Evolutionary conservation across 2,888 invertebrate species (phyloP), one percentile per base, ranked within the genome.

Genomic region (Mesoligia furuncula): DNA sequence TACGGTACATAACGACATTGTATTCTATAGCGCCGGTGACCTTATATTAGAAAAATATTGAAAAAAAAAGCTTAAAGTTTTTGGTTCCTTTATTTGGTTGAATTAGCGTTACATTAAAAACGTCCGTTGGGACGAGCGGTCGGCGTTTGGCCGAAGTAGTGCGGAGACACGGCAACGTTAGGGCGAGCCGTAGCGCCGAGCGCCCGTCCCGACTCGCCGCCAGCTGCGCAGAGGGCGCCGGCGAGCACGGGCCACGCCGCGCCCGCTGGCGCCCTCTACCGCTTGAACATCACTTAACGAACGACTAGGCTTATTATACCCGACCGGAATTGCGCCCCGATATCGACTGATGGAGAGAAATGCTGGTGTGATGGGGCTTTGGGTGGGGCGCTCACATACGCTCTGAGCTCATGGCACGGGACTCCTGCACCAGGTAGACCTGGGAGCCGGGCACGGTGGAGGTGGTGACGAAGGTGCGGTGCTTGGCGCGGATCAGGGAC

Each of bases 401-500:
- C 93, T 96, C 96, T 87, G 96, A 90, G 96, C 96, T 96, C 93
- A 97, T 96, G 92, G 97, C 97, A 93, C 97, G 98, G 95, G 98
- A 98, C 97, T 98, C 98, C 97, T 98, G 98, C 90, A 99, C 98
- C 95, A 99, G 97, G 97, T 98, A 98, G 92, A 99, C 98, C 97
- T 98, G 98, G 93, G 98, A 98, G 92, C 99, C 99, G 96, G 99
- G 99, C 92, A 99, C 98, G 91, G 98, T 98, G 95, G 98, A 98
- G 95, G 99, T 99, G 97, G 99, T 99, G 93, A 99, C 99, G 97
- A 99, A 99, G 95, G 99, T 99, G 97, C 99, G 99, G 97, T 99
- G 99, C 97, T 99, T 99, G 97, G 99, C 99, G 93, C 99, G 98
- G 97, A 99, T 99, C 96, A 99, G 97, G 91, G 98, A 98, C 95